Evolutionary conservation across 2,113 vertebrate genomes (phyloP).

Genomic region (Scytalopus superciliaris): DNA sequence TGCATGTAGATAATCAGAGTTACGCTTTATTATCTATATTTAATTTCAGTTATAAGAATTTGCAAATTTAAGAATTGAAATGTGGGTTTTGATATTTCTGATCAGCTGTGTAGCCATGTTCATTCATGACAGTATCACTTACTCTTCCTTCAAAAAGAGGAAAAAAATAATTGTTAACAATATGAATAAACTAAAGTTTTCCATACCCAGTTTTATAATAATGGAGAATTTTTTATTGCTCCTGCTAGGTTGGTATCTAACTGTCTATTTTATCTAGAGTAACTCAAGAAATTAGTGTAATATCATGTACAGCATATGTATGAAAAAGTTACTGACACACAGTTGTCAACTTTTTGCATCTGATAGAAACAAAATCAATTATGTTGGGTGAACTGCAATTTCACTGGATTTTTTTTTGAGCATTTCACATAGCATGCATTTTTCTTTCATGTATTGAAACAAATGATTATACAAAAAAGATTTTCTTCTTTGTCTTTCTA

Average conservation of each 20-base stretch:
- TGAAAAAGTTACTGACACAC: background rate
- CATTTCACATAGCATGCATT: background rate
- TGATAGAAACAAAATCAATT: background rate
- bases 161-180: background rate
- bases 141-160: background rate
- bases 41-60: background rate
- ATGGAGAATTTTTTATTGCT: background rate
- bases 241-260: background rate
- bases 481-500: background rate
- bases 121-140: background rate
- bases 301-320: background rate
- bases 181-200: background rate
- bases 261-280: background rate
- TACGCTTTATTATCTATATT: background rate
- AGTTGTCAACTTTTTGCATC: background rate
- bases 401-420: background rate
- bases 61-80: background rate
- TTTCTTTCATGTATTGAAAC: background rate
- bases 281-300: background rate
- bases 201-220: background rate
- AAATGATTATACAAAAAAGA: background rate
- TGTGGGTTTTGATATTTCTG: background rate
- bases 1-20: background rate
- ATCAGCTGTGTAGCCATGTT: background rate
- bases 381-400: background rate